These are phyloP conservation scores for Myiozetetes cayanensis DNA, from an alignment of 2,113 vertebrate species.

Conservation along the genomic window DNA sequence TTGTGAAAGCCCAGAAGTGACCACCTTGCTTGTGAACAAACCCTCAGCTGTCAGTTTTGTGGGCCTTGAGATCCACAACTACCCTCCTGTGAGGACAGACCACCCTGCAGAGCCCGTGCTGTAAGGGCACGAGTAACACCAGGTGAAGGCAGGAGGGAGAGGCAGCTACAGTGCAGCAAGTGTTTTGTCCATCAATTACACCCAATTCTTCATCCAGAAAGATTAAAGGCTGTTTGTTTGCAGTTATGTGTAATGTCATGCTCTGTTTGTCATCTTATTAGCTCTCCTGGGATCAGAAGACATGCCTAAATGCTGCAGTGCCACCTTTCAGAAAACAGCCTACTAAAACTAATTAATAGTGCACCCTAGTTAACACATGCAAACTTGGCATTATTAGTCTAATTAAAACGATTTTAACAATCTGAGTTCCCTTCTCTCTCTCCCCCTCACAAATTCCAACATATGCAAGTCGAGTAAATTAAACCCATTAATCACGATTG, in stretches of 20 bases:
- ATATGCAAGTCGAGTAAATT: constrained; percentile 74
- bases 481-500: constrained; percentile 78
- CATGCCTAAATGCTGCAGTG: constrained; percentile 27
- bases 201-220: constrained; percentile 35
- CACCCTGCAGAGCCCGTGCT: fast-evolving
- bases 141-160: not conserved
- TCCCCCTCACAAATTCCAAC: constrained; percentile 32
- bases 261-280: constrained; percentile 67
- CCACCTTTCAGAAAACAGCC: constrained; percentile 67
- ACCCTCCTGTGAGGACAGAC: not conserved
- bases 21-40: not conserved
- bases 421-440: constrained; percentile 21
- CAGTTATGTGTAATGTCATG: constrained; percentile 52
- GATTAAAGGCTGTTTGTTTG: constrained; percentile 58
- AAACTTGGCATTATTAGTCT: constrained; percentile 77
- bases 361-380: constrained; percentile 69
- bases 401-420: constrained; percentile 77
- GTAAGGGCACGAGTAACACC: fast-evolving
- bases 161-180: not conserved
- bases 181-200: constrained; percentile 13
- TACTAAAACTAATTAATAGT: constrained; percentile 73
- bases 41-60: not conserved
- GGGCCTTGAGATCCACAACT: not conserved
- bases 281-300: constrained; percentile 50
- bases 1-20: not conserved